Percentiles rank a stretch among this genome's conserved stretches.
These are phyloP conservation scores for Blera fallax DNA, from an alignment of 2,888 invertebrate species.

Conservation along the genomic window DNA sequence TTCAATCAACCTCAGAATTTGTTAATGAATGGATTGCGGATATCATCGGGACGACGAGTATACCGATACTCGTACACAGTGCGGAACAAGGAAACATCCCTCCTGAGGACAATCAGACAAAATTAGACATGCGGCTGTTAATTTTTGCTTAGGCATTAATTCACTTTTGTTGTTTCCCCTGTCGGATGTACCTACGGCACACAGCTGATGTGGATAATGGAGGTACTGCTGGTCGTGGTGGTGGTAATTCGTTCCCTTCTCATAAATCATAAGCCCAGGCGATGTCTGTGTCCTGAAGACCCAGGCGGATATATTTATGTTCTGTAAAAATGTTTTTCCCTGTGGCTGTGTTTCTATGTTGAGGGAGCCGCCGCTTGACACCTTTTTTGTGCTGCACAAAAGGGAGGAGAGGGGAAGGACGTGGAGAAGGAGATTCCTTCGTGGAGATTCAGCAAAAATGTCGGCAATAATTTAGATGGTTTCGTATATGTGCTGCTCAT, in stretches of 20 bases:
- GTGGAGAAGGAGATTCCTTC: not conserved
- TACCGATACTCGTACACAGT: not conserved
- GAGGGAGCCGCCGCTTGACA: conserved; percentile 24
- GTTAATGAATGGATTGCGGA: conserved; percentile 41
- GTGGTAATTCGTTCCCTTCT: conserved; percentile 13
- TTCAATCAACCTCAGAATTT: conserved; percentile 58
- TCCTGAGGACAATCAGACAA: conserved; percentile 32
- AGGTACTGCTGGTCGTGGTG: not conserved
- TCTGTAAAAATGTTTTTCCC: conserved; percentile 25
- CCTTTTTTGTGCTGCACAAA: conserved; percentile 17
- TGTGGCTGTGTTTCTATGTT: not conserved
- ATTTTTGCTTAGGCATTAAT: conserved; percentile 46
- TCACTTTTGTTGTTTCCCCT: conserved; percentile 13
- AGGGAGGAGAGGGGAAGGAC: not conserved
- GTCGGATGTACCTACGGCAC: not conserved
- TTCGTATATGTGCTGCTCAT: not conserved
- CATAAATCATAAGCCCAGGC: conserved; percentile 47
- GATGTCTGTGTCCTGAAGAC: not conserved
- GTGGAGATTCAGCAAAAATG: conserved; percentile 57
- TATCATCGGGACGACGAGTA: not conserved
- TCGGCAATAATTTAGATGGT: conserved; percentile 59
- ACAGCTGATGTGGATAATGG: not conserved
- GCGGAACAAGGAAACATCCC: not conserved
- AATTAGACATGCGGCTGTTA: conserved; percentile 56
- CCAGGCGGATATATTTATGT: conserved; percentile 36